Evolutionary conservation across 2,888 invertebrate species (phyloP), one percentile per base, ranked within the genome.

Genomic region (Aethes cnicana): DNA sequence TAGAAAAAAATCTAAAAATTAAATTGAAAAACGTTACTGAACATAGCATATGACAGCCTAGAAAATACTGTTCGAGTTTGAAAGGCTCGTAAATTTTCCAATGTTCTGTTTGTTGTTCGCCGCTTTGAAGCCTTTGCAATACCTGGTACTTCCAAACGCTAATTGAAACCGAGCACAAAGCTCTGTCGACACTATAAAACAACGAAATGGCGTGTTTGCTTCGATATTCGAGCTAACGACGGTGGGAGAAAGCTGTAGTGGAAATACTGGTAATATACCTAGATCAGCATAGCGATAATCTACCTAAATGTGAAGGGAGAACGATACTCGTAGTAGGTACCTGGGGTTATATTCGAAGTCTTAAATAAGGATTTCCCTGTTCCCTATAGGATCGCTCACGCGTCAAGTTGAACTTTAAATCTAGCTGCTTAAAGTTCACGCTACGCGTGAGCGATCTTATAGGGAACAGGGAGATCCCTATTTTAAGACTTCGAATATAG

Each of bases 111-210:
- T 41, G 28, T 43, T 36, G 35, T 25, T 26, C 32, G 30, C 44
- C 44, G n/a, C 44, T 26, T 39, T 35, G 44, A 25, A 28, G 30
- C 41, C 36, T 49, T 48, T 41, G 37, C 35, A 44, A 47, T 46
- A 11, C 37, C 47, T 53, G 35, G 17, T 49, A 35, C 57, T 39
- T 46, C 58, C 44, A 56, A 56, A 48, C 56, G 54, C 55, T 63
- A 60, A 58, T 60, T 63, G 59, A 59, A 52, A 59, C 53, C 42
- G 56, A 55, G 55, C 46, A 37, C 53, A 54, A 47, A 53, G 52
- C 47, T 54, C 48, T 54, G 59, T 56, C 56, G 57, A 53, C 55
- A 55, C 54, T 57, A 58, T 58, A 54, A 59, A 50, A 23, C 16
- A 30, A 37, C 17, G 9, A 32, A 32, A 44, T 20, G 35, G 12